Conservation (phyloP, 1,140 invertebrate genomes). For the Drosophila pandora region DNA sequence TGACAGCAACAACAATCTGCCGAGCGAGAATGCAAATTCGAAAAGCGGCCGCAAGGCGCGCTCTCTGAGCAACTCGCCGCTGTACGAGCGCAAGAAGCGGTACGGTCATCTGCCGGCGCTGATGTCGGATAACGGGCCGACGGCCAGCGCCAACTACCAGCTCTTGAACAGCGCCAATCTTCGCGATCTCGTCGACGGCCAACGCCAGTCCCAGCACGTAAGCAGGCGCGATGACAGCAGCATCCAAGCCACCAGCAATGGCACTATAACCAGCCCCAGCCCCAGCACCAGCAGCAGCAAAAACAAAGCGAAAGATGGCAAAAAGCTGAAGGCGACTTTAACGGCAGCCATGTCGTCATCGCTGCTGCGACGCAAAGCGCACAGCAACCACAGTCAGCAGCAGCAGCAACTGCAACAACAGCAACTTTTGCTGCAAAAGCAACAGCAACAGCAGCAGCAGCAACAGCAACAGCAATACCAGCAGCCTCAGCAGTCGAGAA, state of each 20-base stretch:
- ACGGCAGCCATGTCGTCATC: slow-evolving; percentile 71
- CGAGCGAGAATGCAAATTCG: slow-evolving; percentile 39
- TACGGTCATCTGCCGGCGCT: slow-evolving; percentile 72
- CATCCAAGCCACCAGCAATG: slow-evolving; percentile 14
- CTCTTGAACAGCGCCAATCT: slow-evolving; percentile 69
- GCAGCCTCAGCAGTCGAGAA: slow-evolving; percentile 24
- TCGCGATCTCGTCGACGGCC: slow-evolving; percentile 66
- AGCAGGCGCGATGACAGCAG: slow-evolving; percentile 72
- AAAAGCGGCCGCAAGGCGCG: slow-evolving; percentile 68
- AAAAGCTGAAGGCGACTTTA: slow-evolving; percentile 65
- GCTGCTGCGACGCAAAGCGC: slow-evolving; percentile 62
- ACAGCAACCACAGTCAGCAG: slow-evolving; percentile 50
- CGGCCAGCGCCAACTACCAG: slow-evolving; percentile 68
- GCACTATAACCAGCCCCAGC: neutral
- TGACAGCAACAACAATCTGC: slow-evolving; percentile 57
- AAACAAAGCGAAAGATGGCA: slow-evolving; percentile 67
- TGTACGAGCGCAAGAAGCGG: slow-evolving; percentile 71
- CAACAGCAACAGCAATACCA: slow-evolving; percentile 29
- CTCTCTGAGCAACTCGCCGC: slow-evolving; percentile 75
- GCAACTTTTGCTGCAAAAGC: slow-evolving; percentile 27
- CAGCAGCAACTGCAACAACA: slow-evolving; percentile 40
- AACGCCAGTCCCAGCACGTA: slow-evolving; percentile 77
- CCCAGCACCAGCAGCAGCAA: slow-evolving; percentile 4
- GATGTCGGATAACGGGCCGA: slow-evolving; percentile 60
- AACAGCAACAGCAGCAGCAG: slow-evolving; percentile 13